phyloP scores from a whole-genome alignment of 2,888 invertebrate genomes.

The Rotaria socialis region DNA sequence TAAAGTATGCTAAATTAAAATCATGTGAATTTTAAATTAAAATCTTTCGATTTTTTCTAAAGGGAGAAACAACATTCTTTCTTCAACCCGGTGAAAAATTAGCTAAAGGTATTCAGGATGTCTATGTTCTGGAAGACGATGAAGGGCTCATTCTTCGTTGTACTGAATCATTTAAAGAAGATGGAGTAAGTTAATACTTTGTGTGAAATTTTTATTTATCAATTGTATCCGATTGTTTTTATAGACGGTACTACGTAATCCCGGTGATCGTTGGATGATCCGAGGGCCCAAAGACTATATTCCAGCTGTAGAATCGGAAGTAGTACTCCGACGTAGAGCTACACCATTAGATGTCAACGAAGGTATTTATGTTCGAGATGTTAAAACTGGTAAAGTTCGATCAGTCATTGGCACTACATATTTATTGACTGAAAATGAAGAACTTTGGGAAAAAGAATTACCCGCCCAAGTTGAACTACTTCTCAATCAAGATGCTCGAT shows the following conservation, averaged over 20 bases:
- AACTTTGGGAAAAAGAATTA: slow-evolving; percentile 55
- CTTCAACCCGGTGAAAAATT: slow-evolving; percentile 53
- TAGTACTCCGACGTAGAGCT: slow-evolving; percentile 58
- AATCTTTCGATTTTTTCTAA: neutral
- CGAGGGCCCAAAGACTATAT: slow-evolving; percentile 62
- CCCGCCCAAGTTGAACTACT: slow-evolving; percentile 49
- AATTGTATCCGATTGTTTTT: neutral
- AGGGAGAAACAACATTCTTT: slow-evolving; percentile 53
- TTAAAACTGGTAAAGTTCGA: slow-evolving; percentile 56
- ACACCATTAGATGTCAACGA: slow-evolving; percentile 63
- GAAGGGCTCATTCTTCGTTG: slow-evolving; percentile 53
- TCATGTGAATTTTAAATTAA: too few relatives aligned
- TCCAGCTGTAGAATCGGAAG: slow-evolving; percentile 62
- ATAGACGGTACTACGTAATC: slow-evolving; percentile 53
- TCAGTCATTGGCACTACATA: slow-evolving; percentile 61
- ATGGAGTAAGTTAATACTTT: neutral
- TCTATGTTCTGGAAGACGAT: slow-evolving; percentile 51
- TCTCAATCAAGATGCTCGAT: neutral
- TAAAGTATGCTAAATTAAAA: neutral
- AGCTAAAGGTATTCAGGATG: slow-evolving; percentile 51
- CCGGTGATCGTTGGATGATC: slow-evolving; percentile 63
- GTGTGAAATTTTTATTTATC: too few relatives aligned
- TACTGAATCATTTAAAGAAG: slow-evolving; percentile 50
- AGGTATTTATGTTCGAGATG: slow-evolving; percentile 62
- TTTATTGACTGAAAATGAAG: slow-evolving; percentile 61